Conservation (phyloP, 2,113 vertebrate genomes). For the Sus scrofa region DNA sequence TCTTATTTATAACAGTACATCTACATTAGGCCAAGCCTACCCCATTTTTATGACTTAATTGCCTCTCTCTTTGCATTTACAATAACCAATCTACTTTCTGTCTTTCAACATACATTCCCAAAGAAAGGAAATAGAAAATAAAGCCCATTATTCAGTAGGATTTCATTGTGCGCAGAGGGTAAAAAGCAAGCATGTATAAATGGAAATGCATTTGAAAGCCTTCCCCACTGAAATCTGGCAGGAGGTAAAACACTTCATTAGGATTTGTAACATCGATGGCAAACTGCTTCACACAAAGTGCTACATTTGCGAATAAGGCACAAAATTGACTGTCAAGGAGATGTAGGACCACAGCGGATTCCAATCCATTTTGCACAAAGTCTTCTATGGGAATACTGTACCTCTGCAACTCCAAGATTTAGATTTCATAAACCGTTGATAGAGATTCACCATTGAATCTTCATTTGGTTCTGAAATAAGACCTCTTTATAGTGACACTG, state of each 20-base stretch:
- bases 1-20: constrained; percentile 61
- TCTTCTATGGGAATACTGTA: neutral
- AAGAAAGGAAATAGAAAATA: constrained; percentile 75
- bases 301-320: constrained; percentile 74
- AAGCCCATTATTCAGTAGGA: constrained; percentile 70
- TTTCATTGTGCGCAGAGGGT: constrained; percentile 61
- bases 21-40: constrained; percentile 46
- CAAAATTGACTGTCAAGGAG: constrained; percentile 82
- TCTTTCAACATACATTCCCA: constrained; percentile 65
- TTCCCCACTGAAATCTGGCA: constrained; percentile 74
- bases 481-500: neutral
- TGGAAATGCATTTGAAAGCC: constrained; percentile 77
- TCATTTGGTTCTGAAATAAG: constrained; percentile 66
- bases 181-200: constrained; percentile 71
- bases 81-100: constrained; percentile 68
- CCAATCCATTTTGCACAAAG: constrained; percentile 62
- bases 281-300: constrained; percentile 64
- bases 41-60: constrained; percentile 76
- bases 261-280: constrained; percentile 65
- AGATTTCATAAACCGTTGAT: constrained; percentile 61
- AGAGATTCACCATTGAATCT: constrained; percentile 65
- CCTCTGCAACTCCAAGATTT: constrained; percentile 55
- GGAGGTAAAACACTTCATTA: constrained; percentile 79
- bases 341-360: constrained; percentile 64
- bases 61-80: constrained; percentile 67